Percentiles rank a stretch among this genome's conserved stretches.
phyloP scores from a whole-genome alignment of 2,797 vertebrate species.

The Arctocebus calabarensis region DNA sequence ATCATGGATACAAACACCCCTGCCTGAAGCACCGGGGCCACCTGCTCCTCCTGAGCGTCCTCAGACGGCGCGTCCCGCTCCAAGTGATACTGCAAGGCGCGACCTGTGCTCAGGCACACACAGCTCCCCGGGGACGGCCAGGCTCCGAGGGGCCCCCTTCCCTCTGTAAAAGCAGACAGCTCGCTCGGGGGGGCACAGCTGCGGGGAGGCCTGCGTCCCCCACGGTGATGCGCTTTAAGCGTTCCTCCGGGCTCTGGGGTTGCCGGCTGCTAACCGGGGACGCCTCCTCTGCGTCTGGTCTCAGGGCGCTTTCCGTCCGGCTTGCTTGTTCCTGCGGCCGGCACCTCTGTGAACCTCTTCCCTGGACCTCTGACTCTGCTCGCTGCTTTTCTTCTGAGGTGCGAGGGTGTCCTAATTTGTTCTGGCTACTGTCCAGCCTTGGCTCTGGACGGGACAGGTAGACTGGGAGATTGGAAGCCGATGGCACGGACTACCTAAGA shows the following conservation, averaged over 20 bases:
- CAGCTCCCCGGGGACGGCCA: conserved; percentile 92
- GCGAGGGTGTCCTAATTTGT: conserved; percentile 26
- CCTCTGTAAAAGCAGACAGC: too few species aligned
- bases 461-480: background rate
- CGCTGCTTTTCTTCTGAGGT: conserved; percentile 83
- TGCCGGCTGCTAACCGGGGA: conserved; percentile 86
- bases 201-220: conserved; percentile 90
- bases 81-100: conserved; percentile 92
- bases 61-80: conserved; percentile 84
- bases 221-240: conserved; percentile 91
- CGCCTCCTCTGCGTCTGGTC: conserved; percentile 86
- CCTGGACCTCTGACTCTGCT: conserved; percentile 82
- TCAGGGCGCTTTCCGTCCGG: conserved; percentile 81
- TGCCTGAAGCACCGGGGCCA: conserved; percentile 89
- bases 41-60: conserved; percentile 89
- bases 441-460: background rate
- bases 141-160: conserved; percentile 91
- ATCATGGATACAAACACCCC: conserved; percentile 92
- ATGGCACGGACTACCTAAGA: rapidly evolving
- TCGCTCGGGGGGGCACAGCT: too few species aligned
- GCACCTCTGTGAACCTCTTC: conserved; percentile 78
- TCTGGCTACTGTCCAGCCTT: background rate
- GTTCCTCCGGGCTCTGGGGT: conserved; percentile 92
- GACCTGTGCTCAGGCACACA: too few species aligned
- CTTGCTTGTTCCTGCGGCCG: conserved; percentile 79